Evolutionary conservation across 2,888 invertebrate genomes (phyloP), one percentile per base, ranked within the genome.

Genomic region (Ormyrus nitidulus): DNA sequence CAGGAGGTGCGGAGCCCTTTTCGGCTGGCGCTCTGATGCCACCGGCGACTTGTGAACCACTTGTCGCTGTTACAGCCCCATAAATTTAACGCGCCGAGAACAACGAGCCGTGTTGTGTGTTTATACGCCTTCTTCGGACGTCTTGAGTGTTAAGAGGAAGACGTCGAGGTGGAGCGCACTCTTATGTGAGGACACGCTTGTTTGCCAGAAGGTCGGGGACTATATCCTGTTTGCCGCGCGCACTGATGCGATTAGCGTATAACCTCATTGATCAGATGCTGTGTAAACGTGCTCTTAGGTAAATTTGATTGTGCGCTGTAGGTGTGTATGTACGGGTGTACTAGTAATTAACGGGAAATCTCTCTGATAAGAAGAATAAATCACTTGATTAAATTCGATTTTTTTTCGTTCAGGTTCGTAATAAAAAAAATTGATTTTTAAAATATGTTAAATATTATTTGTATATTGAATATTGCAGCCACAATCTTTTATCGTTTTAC

Each of bases 61-160:
- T 92, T 92, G 92, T 92, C 92, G 92, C 92, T 92, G 92, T 92
- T 92, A 92, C 92, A 91, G 91, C 91, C 91, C 92, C 90, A 93
- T 93, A 93, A 93, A 93, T 93, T 92, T 77, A 65, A 13, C 34
- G 66, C 46, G 11, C 64, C 44, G 69, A 44, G 54, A 58, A 56
- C 44, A 51, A 61, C 9, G 19, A 34, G 19, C 51, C 10, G 7
- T n/a, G 54, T 62, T 68, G 51, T 75, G 9, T 9, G 44, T 8
- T 19, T 19, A 19, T 19, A 19, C 19, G 53, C 6, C 19, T 76
- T 69, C 77, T 70, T 77, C 34, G 62, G 64, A 62, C 10, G 44
- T 46, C 65, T 64, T 48, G 46, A 34, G 54, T 8, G 46, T 6
- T 19, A 49, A 7, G 65, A 74, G 13, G 13, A 54, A 49, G 13